Evolutionary conservation across 2,797 vertebrate species (phyloP).

Genomic region (Rhabdophis nuchalis): DNA sequence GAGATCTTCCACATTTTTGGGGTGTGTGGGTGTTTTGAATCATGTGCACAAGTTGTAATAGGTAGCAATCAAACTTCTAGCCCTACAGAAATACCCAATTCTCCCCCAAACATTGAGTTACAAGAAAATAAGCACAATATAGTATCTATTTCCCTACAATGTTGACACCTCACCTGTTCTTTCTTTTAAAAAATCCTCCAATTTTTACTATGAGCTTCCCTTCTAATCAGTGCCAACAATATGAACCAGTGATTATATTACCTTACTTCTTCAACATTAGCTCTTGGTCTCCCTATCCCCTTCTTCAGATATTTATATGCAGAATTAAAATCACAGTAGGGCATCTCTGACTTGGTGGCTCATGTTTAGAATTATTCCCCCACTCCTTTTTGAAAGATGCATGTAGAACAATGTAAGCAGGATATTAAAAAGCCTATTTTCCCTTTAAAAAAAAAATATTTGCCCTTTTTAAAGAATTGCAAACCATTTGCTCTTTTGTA

Average conservation of each 20-base stretch:
- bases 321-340: constrained; percentile 60
- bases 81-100: neutral
- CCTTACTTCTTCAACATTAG: constrained; percentile 39
- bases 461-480: constrained; percentile 24
- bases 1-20: neutral
- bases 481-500: constrained; percentile 30
- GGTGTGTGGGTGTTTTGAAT: neutral
- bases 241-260: constrained; percentile 38
- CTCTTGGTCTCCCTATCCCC: neutral
- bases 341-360: constrained; percentile 29
- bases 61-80: neutral
- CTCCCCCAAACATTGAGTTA: neutral
- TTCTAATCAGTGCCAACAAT: constrained; percentile 32
- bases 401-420: constrained; percentile 16
- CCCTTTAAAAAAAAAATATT: constrained; percentile 37
- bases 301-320: constrained; percentile 43
- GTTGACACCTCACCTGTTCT: neutral
- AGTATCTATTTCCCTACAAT: neutral
- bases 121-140: constrained; percentile 26
- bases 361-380: constrained; percentile 42
- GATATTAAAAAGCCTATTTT: constrained; percentile 53
- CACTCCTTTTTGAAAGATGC: constrained; percentile 42
- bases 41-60: neutral
- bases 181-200: constrained; percentile 1
- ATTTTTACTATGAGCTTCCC: constrained; percentile 3